Percentiles rank a stretch among this genome's conserved stretches.
phyloP scores from a whole-genome alignment of 2,797 vertebrate genomes.

The Brotula barbata region DNA sequence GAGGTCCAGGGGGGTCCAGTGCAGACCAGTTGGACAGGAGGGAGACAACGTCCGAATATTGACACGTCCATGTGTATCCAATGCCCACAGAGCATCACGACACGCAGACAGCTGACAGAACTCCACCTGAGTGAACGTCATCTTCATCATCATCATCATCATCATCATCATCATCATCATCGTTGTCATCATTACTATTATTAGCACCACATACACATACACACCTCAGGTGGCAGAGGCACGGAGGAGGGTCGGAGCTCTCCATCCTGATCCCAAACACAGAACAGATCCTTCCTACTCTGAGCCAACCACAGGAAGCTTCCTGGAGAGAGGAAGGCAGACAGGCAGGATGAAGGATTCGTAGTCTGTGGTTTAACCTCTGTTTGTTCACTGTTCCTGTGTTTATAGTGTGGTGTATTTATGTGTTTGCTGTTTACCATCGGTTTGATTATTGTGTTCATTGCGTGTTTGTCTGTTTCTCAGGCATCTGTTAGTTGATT shows the following conservation, averaged over 20 bases:
- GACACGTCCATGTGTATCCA: conserved; percentile 86
- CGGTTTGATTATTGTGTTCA: no score
- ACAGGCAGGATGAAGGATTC: no score
- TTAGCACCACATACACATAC: neutral
- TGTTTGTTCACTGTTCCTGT: no score
- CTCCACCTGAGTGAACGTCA: conserved; percentile 72
- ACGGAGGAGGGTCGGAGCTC: conserved; percentile 89
- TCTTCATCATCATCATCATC: no score
- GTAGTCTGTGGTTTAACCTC: no score
- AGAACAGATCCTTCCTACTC: conserved; percentile 93
- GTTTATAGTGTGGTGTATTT: no score
- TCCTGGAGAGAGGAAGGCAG: conserved; percentile 73
- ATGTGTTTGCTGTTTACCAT: no score
- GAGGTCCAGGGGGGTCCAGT: conserved; percentile 93
- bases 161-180: no score
- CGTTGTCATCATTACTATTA: no score
- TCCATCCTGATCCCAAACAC: conserved; percentile 87
- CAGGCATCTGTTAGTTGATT: no score
- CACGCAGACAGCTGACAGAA: conserved; percentile 88
- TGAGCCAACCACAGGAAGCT: conserved; percentile 94
- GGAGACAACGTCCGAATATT: conserved; percentile 89
- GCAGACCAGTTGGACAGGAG: conserved; percentile 90
- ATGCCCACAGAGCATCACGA: conserved; percentile 90
- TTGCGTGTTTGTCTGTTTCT: no score
- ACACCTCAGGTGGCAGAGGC: conserved; percentile 82